Evolutionary conservation across 2,113 vertebrate species (phyloP).

Genomic region (Jaculus jaculus): DNA sequence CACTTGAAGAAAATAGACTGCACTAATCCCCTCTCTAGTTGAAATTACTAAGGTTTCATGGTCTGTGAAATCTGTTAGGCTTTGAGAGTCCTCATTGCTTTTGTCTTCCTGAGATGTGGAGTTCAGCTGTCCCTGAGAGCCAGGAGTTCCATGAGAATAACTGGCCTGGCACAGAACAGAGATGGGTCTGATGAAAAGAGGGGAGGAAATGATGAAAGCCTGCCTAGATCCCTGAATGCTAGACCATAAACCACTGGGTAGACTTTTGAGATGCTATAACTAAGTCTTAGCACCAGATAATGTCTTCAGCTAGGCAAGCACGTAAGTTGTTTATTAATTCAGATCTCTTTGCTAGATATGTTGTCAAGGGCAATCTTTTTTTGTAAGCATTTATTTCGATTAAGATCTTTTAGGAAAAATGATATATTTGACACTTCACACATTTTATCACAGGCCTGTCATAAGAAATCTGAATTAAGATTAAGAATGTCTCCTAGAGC

Average conservation of each 20-base stretch:
- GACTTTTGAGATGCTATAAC: not conserved
- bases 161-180: not conserved
- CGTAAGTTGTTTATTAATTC: not conserved
- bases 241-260: accelerated
- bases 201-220: too few species aligned
- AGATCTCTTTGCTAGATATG: not conserved
- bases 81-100: not conserved
- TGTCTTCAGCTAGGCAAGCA: not conserved
- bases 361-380: slow-evolving; percentile 28
- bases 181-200: not conserved
- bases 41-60: not conserved
- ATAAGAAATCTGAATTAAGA: slow-evolving; percentile 43
- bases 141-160: not conserved
- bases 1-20: not conserved
- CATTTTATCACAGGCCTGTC: slow-evolving; percentile 51
- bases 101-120: not conserved
- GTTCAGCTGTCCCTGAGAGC: not conserved
- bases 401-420: slow-evolving; percentile 53
- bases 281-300: not conserved
- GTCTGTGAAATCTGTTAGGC: not conserved
- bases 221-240: not conserved
- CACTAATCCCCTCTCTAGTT: not conserved
- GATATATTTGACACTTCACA: slow-evolving; percentile 34
- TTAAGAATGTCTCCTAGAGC: slow-evolving; percentile 26
- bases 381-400: slow-evolving; percentile 46